Conservation (phyloP, 2,888 invertebrate genomes). For the Pachymerium ferrugineum region DNA sequence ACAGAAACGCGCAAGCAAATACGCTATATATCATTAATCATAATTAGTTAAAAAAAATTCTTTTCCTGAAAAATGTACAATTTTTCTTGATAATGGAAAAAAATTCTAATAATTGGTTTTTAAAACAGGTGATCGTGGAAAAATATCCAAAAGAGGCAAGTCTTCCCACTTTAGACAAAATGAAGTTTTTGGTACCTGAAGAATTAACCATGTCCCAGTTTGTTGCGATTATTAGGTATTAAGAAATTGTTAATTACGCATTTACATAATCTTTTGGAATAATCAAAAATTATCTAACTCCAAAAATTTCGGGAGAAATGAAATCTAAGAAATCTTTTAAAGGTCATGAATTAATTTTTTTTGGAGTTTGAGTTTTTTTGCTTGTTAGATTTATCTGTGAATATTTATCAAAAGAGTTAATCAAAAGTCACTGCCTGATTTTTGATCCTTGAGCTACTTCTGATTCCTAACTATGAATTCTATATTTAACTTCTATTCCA, state of each 20-base stretch:
- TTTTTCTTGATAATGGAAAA: not conserved
- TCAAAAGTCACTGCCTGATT: constrained; percentile 27
- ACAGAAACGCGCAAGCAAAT: not conserved
- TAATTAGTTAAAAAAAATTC: not conserved
- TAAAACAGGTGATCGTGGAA: constrained; percentile 70
- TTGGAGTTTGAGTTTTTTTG: no score
- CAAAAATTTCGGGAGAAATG: not conserved
- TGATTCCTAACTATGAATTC: not conserved
- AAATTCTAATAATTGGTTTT: not conserved
- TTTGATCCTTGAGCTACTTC: constrained; percentile 27
- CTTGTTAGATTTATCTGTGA: not conserved
- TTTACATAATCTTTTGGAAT: no score
- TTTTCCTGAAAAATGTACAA: not conserved
- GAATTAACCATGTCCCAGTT: constrained; percentile 86
- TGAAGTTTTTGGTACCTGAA: constrained; percentile 81
- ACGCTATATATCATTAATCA: not conserved
- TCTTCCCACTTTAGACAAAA: constrained; percentile 72
- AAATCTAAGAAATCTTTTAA: not conserved
- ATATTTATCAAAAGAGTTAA: not conserved
- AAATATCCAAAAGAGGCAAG: constrained; percentile 70
- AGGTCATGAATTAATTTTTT: constrained; percentile 16
- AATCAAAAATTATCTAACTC: not conserved
- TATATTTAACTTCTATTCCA: not conserved
- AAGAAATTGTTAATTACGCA: no score
- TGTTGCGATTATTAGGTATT: constrained; percentile 77